These are phyloP conservation scores for Saguinus oedipus DNA, from an alignment of 2,797 vertebrate genomes.

Conservation along the genomic window DNA sequence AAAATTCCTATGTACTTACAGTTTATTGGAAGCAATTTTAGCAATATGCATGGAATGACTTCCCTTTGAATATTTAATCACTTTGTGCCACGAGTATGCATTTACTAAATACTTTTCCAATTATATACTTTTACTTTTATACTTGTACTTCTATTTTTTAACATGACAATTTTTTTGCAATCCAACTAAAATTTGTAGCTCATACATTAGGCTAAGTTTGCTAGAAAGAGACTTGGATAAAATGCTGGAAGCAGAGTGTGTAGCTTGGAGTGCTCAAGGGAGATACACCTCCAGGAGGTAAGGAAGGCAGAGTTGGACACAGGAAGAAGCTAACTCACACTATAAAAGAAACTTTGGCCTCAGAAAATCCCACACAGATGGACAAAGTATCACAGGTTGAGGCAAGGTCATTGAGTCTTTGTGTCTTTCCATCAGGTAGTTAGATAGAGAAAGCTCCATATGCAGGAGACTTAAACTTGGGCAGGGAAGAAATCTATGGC, in stretches of 20 bases:
- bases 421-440: too few relatives aligned
- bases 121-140: neutral
- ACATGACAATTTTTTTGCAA: neutral
- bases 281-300: neutral
- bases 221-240: neutral
- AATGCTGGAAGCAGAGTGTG: neutral
- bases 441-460: too few relatives aligned
- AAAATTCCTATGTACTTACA: neutral
- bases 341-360: neutral
- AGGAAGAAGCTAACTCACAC: neutral
- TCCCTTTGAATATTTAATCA: neutral
- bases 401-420: neutral
- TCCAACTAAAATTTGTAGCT: neutral
- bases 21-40: neutral
- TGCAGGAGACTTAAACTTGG: neutral
- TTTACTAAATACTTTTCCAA: neutral
- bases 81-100: neutral
- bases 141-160: constrained; percentile 28
- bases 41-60: neutral
- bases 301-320: neutral
- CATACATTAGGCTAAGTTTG: neutral
- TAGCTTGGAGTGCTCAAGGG: accelerated
- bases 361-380: neutral
- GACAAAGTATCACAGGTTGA: neutral
- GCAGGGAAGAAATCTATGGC: neutral